These are phyloP conservation scores for Dreissena polymorpha DNA, from an alignment of 1,140 invertebrate genomes.

Conservation along the genomic window DNA sequence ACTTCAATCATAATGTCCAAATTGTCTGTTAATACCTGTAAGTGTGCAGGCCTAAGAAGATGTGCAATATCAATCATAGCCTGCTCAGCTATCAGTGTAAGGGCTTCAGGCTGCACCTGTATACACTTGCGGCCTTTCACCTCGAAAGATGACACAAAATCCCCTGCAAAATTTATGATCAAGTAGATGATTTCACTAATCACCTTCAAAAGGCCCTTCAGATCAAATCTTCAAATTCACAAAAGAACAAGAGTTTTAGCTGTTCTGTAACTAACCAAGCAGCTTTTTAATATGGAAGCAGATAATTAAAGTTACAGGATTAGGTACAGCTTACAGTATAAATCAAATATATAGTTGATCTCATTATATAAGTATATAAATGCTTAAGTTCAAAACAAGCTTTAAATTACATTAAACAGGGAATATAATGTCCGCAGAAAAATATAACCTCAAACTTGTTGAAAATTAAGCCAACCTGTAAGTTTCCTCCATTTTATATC, in stretches of 20 bases:
- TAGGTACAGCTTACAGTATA: not conserved
- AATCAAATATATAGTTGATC: too few relatives aligned
- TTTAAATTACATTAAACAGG: too few relatives aligned
- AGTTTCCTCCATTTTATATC: slow-evolving; percentile 78
- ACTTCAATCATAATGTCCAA: too few relatives aligned
- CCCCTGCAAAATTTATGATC: slow-evolving; percentile 66
- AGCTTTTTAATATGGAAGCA: not conserved
- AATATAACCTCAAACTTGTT: too few relatives aligned
- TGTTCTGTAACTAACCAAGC: not conserved
- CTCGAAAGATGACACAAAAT: slow-evolving; percentile 78
- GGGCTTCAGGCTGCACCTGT: slow-evolving; percentile 75
- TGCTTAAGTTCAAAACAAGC: too few relatives aligned
- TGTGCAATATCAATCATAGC: slow-evolving; percentile 80
- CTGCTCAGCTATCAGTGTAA: slow-evolving; percentile 76
- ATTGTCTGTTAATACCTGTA: slow-evolving; percentile 67
- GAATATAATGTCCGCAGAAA: too few relatives aligned
- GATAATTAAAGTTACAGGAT: too few relatives aligned
- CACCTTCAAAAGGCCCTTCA: not conserved
- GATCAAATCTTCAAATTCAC: not conserved
- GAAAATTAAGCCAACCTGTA: slow-evolving; percentile 63
- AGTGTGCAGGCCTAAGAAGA: slow-evolving; percentile 77
- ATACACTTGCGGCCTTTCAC: slow-evolving; percentile 76
- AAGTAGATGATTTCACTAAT: not conserved
- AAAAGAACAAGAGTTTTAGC: not conserved
- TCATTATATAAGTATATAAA: too few relatives aligned